A percentile compares a stretch with the other conserved stretches of the same genome.
Evolutionary conservation across 2,888 invertebrate species (phyloP).

Genomic region (Ormyrus nitidulus): DNA sequence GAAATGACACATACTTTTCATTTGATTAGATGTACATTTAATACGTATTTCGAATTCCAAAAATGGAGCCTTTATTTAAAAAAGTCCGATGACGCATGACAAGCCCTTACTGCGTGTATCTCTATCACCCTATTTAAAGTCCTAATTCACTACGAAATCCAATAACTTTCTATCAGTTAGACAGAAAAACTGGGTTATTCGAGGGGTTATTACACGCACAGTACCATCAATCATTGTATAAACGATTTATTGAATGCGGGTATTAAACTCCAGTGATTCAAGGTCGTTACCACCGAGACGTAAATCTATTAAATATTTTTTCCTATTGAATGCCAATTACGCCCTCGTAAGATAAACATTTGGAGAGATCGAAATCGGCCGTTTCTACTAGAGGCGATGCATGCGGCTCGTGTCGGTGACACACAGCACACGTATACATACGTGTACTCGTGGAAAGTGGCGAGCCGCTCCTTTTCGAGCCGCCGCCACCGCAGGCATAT

Average conservation of each 20-base stretch:
- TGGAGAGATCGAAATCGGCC: background rate
- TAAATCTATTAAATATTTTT: no score
- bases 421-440: background rate
- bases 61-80: conserved; percentile 30
- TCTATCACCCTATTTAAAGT: background rate
- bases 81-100: background rate
- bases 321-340: no score
- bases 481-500: background rate
- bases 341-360: background rate
- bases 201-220: no score
- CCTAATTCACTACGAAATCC: background rate
- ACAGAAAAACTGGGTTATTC: background rate
- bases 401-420: background rate
- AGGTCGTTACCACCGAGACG: no score
- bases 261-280: no score
- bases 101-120: background rate
- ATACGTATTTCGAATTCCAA: conserved; percentile 17
- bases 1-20: no score
- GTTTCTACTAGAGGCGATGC: background rate
- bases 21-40: background rate
- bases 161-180: background rate
- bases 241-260: no score
- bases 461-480: conserved; percentile 18
- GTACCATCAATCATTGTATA: no score
- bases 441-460: background rate